Base-by-base conservation (phyloP, 2,888 invertebrate species). In the Nineta flava region DNA sequence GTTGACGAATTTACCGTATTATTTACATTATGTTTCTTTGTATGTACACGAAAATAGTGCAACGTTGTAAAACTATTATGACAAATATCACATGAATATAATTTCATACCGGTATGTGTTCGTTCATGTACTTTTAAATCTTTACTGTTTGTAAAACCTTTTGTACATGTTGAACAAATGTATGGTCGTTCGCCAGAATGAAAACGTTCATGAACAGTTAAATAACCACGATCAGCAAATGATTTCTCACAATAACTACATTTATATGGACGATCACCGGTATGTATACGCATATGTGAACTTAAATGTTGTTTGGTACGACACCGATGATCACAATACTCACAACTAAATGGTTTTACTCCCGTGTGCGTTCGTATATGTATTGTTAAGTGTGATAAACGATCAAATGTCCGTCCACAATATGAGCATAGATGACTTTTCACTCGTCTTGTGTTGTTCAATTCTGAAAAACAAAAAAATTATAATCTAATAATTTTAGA, bases 81-180 rank as follows among this genome's bases (percentile, higher is more conserved):
- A 46, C 51, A 51, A 17, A 51, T 21, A 35, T 45, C 32, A 31
- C 51, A 51, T 17, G 43, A 19, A 43, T 40, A 51, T 40, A 51
- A 49, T 46, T 51, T 51, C 32, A 51, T 51, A 9, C 51, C 51
- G 2, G 51, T 51, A 35, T 51, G 51, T n/a, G 51, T 51, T 15
- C 51, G 48, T 46, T 51, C 51, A 16, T 51, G 51, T 9, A 51
- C 51, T 40, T 51, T 51, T 12, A 51, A 21, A 49, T 51, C 51
- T 49, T 51, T 51, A 38, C 48, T 49, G 12, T 51, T 51, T 31
- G 51, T 51, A 40, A 51, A 51, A 21, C 51, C 51, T 46, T 51
- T 51, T 21, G 26, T 48, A 38, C 51, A 51, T 9, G 38, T 45
- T 6, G 32, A 38, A 32, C 51, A 51, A 10, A 49, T 51, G 26